These are phyloP conservation scores for Oligia latruncula DNA, from an alignment of 2,888 invertebrate species.

Conservation along the genomic window DNA sequence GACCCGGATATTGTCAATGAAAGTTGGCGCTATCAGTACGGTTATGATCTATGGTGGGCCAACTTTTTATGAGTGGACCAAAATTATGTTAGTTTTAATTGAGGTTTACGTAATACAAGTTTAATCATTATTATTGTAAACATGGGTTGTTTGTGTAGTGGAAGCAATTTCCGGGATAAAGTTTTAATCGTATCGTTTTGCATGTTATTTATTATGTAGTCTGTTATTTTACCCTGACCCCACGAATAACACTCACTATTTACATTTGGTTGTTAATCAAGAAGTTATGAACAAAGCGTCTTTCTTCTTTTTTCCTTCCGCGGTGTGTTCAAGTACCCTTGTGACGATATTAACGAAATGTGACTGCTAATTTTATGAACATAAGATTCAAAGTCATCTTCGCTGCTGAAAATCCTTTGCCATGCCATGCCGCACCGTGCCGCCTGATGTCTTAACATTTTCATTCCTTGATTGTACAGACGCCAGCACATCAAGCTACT, in stretches of 20 bases:
- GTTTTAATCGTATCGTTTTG: conserved; percentile 20
- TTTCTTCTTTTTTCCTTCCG: neutral
- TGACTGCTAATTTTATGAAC: neutral
- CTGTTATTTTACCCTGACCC: neutral
- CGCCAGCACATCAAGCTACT: too few species aligned
- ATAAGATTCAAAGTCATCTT: neutral
- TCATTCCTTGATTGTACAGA: neutral
- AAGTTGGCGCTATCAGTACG: conserved; percentile 51
- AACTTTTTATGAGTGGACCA: conserved; percentile 59
- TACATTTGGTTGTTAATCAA: neutral
- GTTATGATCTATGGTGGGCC: conserved; percentile 47
- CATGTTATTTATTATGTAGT: neutral
- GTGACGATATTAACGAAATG: neutral
- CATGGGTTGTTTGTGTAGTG: conserved; percentile 1
- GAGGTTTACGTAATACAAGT: conserved; percentile 48
- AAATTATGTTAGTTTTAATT: conserved; percentile 49
- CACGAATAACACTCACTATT: too few species aligned
- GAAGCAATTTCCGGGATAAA: neutral
- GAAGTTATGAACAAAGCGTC: neutral
- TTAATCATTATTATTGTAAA: conserved; percentile 58
- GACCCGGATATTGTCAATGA: conserved; percentile 47
- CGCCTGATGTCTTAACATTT: neutral
- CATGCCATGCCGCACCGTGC: neutral
- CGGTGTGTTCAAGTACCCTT: neutral
- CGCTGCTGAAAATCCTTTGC: neutral